Percentiles rank a stretch among this genome's conserved stretches.
Conservation (phyloP, 2,797 vertebrate species). For the Iguana delicatissima region DNA sequence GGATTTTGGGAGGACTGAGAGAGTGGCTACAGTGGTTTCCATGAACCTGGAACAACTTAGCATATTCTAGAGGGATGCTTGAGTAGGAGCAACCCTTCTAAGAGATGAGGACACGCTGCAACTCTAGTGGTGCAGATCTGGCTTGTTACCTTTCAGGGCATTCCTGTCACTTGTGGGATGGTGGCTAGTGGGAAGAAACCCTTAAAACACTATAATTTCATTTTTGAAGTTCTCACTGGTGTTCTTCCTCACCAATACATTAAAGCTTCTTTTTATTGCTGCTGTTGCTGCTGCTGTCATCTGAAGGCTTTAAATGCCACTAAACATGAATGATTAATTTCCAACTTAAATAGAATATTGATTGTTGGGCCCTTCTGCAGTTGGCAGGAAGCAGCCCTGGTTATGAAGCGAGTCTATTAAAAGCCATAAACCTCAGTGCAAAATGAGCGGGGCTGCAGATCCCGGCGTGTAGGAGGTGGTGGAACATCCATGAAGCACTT, state of each 20-base stretch:
- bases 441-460: constrained; percentile 48
- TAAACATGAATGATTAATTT: constrained; percentile 66
- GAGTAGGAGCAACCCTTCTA: not conserved
- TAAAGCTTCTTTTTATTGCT: not conserved
- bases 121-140: not conserved
- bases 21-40: no score
- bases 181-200: not conserved
- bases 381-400: constrained; percentile 63
- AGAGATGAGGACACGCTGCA: not conserved
- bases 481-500: constrained; percentile 45
- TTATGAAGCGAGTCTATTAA: constrained; percentile 62
- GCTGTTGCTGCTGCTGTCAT: constrained; percentile 5
- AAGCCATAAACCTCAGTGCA: constrained; percentile 59
- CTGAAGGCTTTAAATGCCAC: constrained; percentile 28
- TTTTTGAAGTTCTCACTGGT: not conserved
- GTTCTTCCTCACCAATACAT: not conserved
- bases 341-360: constrained; percentile 72
- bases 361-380: constrained; percentile 65
- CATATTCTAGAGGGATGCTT: not conserved
- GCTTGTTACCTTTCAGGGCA: not conserved
- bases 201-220: not conserved
- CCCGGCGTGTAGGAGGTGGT: constrained; percentile 51
- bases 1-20: not conserved
- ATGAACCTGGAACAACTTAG: not conserved
- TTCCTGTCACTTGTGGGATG: not conserved